Evolutionary conservation across 1,140 invertebrate genomes (phyloP).

Genomic region (Cotesia glomerata): DNA sequence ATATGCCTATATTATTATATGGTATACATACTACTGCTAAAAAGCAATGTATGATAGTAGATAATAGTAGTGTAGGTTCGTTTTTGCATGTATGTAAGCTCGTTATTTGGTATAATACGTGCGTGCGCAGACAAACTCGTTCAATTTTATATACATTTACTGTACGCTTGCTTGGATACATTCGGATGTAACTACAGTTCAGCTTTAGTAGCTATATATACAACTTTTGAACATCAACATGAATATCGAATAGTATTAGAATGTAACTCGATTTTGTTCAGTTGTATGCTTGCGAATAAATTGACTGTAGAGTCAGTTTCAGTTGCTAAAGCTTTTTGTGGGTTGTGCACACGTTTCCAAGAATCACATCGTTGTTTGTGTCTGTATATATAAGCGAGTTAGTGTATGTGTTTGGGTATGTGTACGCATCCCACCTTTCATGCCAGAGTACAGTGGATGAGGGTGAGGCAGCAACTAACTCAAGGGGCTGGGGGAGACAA

Average conservation of each 20-base stretch:
- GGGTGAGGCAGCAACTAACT: constrained; percentile 5
- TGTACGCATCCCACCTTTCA: constrained; percentile 2
- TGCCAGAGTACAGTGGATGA: neutral
- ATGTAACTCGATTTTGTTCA: constrained; percentile 2
- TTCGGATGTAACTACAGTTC: constrained; percentile 1
- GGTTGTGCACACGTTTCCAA: neutral
- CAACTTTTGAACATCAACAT: constrained; percentile 1
- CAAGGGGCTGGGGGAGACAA: constrained; percentile 19
- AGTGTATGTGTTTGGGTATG: neutral
- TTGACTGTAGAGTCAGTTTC: constrained; percentile 1
- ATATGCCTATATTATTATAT: neutral
- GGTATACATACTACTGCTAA: neutral
- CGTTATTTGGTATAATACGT: constrained; percentile 13
- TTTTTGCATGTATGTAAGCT: neutral
- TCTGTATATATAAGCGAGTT: neutral
- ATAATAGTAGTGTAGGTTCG: neutral
- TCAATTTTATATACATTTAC: neutral
- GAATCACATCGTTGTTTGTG: neutral
- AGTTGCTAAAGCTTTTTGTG: constrained; percentile 4
- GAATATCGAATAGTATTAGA: neutral
- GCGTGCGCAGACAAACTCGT: constrained; percentile 23
- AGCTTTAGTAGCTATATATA: neutral
- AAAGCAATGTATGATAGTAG: neutral
- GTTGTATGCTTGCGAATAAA: constrained; percentile 2
- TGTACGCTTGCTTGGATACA: constrained; percentile 10